Base-by-base conservation (phyloP, 2,888 invertebrate species). In the Mylabris sibirica region DNA sequence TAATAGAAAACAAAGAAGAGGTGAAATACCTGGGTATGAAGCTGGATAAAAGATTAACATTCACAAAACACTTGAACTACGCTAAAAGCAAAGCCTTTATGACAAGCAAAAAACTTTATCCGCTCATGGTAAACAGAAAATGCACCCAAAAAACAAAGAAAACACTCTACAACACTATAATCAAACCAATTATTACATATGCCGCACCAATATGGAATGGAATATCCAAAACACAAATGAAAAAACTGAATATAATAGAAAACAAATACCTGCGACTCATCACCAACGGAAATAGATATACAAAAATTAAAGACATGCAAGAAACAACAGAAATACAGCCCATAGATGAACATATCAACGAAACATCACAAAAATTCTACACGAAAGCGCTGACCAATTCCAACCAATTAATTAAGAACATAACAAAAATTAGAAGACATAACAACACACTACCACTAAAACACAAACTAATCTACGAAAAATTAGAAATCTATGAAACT, bases 91-190 rank as follows among this genome's bases (percentile, higher is more conserved):
- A 64, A 57, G 35, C 57, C 4, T 59, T 53, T 22, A 34, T 11
- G 17, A 38, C 14, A 3, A 53, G 17, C 4, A 53, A 20, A 20
- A 64, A 17, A 17, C 9, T 64, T 6, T 59, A 26, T 12, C 64
- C 64, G n/a, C 17, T 64, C 20, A 4, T 62, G 3, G 62, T 60
- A 11, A 71, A 38, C 3, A 11, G 2, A 30, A 11, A 34, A 26
- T 64, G 67, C n/a, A 34, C 2, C 1, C 34, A n/a, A 20, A 69
- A 72, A 62, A 74, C 75, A 60, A 77, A 78, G 68, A 60, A 64
- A 38, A 63, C 75, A 1, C 30, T 78, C 2, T 78, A 80, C 60
- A 79, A 74, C 20, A 60, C 71, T 6, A 69, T 77, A 12, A 74
- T 78, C 0, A 64, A 73, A 34, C 77, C 77, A 14, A 62, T 71